Evolutionary conservation across 2,113 vertebrate species (phyloP), one percentile per base, ranked within the genome.

Genomic region (Antigone vipio): DNA sequence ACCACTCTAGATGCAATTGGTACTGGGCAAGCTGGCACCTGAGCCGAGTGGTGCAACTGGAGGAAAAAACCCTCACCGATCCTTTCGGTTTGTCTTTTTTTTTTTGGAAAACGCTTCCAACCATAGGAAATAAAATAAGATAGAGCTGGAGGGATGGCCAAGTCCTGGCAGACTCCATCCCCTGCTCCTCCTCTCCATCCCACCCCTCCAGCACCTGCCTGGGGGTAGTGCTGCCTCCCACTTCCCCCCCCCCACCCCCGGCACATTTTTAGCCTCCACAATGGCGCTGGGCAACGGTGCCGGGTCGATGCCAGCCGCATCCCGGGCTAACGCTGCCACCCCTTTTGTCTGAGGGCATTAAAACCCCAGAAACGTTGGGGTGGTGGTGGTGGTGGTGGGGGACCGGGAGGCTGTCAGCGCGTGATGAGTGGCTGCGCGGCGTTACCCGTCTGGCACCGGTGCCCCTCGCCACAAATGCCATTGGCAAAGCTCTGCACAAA

Each of bases 401-500:
- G 63, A 69, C 24, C 0, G 4, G 45, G 64, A 11, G 45, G 59
- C 67, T 95, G 93, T 81, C 91, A 66, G 29, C 4, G 2, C 1
- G 2, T 84, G 89, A 85, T 72, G 78, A 87, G 95, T 53, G 91
- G 79, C 76, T 76, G 83, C 1, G 4, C 80, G 1, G 87, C 40
- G 11, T 66, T 73, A 6, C 88, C 96, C 85, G 40, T 75, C 97
- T 95, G 96, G 93, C 97, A 96, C 84, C 26, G 22, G 67, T 96
- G 94, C 92, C 95, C 95, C 89, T 93, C 40, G 2, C 91, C 94
- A 56, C 64, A 8, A 81, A 92, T 81, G 93, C 95, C 96, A 68
- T 76, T 93, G 96, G 95, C 91, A 96, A 81, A 62, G 95, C 93
- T 64, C 81, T 47, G 84, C 94, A 85, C 88, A 89, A 89, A 93